Percentiles rank a stretch among this genome's conserved stretches.
These are phyloP conservation scores for Monarcha castaneiventris DNA, from an alignment of 2,113 vertebrate species.

Conservation along the genomic window DNA sequence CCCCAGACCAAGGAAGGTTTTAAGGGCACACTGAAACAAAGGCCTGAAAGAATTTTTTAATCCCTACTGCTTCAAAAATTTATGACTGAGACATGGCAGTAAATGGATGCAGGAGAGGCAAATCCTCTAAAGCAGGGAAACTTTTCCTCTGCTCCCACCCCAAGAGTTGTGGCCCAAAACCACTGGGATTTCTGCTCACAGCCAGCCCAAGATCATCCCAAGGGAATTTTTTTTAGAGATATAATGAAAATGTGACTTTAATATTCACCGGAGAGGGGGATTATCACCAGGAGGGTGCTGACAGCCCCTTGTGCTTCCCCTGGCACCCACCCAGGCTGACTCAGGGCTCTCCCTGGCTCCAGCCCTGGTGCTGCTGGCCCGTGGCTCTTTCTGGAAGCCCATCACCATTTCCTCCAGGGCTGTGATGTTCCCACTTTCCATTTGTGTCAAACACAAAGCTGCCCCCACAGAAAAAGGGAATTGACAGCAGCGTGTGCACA, in stretches of 20 bases:
- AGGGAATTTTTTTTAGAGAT: neutral
- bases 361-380: neutral
- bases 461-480: neutral
- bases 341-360: neutral
- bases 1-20: neutral
- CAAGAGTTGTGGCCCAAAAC: neutral
- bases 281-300: neutral
- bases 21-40: neutral
- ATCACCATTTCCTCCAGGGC: neutral
- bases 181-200: neutral
- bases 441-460: neutral
- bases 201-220: neutral
- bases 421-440: neutral
- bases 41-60: neutral
- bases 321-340: neutral
- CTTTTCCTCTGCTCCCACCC: neutral
- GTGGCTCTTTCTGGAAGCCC: neutral
- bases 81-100: accelerated
- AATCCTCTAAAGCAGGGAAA: neutral
- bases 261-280: neutral
- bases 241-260: neutral
- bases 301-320: neutral
- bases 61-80: neutral
- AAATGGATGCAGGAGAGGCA: neutral
- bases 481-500: neutral